Percentiles rank a stretch among this genome's conserved stretches.
phyloP scores from a whole-genome alignment of 2,888 invertebrate species.

The Chironomus tentans region DNA sequence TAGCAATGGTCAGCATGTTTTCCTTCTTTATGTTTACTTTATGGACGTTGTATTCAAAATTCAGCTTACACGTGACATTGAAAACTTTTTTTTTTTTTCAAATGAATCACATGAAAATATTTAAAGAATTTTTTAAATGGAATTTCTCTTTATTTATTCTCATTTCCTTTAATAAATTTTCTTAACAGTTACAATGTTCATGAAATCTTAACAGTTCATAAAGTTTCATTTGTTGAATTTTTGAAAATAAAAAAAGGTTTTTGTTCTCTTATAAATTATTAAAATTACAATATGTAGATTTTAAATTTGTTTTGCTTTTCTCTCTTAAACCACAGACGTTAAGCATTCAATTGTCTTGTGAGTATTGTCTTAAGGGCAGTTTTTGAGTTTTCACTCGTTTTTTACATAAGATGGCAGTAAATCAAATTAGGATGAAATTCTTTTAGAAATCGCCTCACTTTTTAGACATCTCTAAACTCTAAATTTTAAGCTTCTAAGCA shows the following conservation, averaged over 20 bases:
- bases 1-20: constrained; percentile 7
- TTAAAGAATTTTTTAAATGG: not conserved
- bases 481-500: no score
- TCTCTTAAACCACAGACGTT: no score
- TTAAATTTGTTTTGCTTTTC: not conserved
- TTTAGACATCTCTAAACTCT: no score
- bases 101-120: not conserved
- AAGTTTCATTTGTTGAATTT: not conserved
- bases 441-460: no score
- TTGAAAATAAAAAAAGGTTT: not conserved
- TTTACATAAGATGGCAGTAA: not conserved
- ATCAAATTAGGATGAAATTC: not conserved
- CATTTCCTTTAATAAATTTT: not conserved
- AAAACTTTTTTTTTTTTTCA: not conserved
- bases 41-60: not conserved
- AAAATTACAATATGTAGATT: not conserved
- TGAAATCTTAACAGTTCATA: not conserved
- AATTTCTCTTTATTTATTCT: no score
- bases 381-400: not conserved
- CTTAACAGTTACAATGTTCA: not conserved
- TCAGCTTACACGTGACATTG: not conserved
- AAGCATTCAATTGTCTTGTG: not conserved
- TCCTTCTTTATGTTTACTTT: not conserved
- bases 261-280: not conserved
- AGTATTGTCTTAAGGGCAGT: not conserved